phyloP scores from a whole-genome alignment of 2,113 vertebrate species.

The Crotophaga sulcirostris region DNA sequence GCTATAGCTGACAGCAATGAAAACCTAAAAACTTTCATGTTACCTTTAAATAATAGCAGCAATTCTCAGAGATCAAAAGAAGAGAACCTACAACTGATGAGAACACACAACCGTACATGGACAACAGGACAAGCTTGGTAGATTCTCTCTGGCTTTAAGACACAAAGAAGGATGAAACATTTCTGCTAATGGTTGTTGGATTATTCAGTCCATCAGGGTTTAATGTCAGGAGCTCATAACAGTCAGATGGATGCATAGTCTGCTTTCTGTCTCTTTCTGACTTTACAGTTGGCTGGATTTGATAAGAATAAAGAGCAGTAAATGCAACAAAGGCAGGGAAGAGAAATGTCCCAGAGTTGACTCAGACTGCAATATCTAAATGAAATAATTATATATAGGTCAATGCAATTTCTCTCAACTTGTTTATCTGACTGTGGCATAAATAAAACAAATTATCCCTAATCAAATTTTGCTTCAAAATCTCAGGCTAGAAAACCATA shows the following conservation, averaged over 20 bases:
- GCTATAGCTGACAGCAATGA: background rate
- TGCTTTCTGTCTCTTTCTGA: background rate
- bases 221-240: background rate
- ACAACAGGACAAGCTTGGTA: background rate
- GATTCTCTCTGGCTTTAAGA: background rate
- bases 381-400: constrained; percentile 26
- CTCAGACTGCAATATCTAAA: background rate
- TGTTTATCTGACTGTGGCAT: background rate
- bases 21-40: background rate
- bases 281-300: background rate
- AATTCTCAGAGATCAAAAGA: background rate
- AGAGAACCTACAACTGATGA: background rate
- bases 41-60: background rate
- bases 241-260: background rate
- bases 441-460: constrained; percentile 14
- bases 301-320: background rate
- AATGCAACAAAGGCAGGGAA: background rate
- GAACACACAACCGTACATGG: background rate
- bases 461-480: background rate
- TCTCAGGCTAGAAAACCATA: background rate
- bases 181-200: background rate
- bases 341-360: background rate
- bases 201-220: background rate
- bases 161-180: background rate
- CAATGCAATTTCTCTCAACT: background rate